These are phyloP conservation scores for Ctenosaura bakeri DNA, from an alignment of 2,797 vertebrate species.

Conservation along the genomic window DNA sequence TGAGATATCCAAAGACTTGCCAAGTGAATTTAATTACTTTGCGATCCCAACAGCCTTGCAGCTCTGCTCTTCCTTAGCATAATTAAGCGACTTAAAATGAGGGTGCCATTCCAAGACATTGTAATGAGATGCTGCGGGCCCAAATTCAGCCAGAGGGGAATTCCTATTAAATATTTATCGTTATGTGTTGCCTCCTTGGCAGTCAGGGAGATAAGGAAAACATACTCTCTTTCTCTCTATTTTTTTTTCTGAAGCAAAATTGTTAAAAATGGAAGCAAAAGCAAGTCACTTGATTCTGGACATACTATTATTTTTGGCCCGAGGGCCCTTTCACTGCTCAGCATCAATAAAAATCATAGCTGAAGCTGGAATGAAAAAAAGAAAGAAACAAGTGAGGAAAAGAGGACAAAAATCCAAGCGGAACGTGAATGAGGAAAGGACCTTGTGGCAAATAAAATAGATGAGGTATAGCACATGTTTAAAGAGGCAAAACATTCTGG, in stretches of 20 bases:
- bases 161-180: conserved; percentile 90
- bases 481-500: not conserved
- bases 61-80: conserved; percentile 84
- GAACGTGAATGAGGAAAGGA: conserved; percentile 54
- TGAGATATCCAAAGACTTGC: conserved; percentile 85
- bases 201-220: conserved; percentile 79
- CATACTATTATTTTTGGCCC: conserved; percentile 73
- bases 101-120: conserved; percentile 84
- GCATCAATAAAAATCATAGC: conserved; percentile 70
- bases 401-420: conserved; percentile 52
- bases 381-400: not conserved
- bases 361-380: conserved; percentile 46
- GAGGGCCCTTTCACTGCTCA: conserved; percentile 61
- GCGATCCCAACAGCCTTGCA: conserved; percentile 83
- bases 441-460: conserved; percentile 49
- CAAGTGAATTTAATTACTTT: conserved; percentile 89
- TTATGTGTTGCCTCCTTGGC: conserved; percentile 80
- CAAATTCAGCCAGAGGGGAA: conserved; percentile 83
- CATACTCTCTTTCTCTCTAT: conserved; percentile 57
- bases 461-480: conserved; percentile 26
- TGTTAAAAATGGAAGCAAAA: conserved; percentile 75
- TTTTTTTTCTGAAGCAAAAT: conserved; percentile 79
- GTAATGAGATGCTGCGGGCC: conserved; percentile 85
- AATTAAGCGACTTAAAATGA: conserved; percentile 89
- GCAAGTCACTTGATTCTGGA: conserved; percentile 63